Conservation (phyloP, 2,888 invertebrate genomes). For the Amiota minor region DNA sequence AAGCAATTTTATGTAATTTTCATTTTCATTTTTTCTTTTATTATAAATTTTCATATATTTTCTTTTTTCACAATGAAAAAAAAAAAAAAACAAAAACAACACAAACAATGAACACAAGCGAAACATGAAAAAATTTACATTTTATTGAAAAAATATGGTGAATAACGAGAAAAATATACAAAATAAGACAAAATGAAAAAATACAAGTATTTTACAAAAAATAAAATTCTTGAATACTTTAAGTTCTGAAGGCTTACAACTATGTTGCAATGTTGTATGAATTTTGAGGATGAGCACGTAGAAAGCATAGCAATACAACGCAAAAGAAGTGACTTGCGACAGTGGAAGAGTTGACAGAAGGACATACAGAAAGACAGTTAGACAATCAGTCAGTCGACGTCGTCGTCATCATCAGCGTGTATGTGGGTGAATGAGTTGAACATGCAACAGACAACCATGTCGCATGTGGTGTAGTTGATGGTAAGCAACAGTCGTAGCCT, state of each 20-base stretch:
- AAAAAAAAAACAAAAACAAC: not conserved
- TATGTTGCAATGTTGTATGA: not conserved
- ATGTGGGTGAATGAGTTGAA: no score
- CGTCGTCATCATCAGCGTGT: no score
- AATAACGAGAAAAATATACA: no score
- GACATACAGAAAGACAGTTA: not conserved
- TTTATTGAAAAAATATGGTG: not conserved
- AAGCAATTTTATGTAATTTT: slow-evolving; percentile 17
- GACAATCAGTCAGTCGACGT: not conserved
- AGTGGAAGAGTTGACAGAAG: not conserved
- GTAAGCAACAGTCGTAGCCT: no score
- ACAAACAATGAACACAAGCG: no score
- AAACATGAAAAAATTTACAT: not conserved
- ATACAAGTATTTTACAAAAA: not conserved
- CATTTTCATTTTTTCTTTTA: not conserved
- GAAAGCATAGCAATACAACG: no score
- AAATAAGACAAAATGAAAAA: not conserved
- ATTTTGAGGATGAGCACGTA: not conserved
- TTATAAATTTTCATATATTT: not conserved
- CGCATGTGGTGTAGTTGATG: no score
- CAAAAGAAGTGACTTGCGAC: not conserved
- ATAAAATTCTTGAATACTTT: not conserved
- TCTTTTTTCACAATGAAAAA: not conserved
- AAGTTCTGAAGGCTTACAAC: not conserved
- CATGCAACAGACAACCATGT: no score